Evolutionary conservation across 2,888 invertebrate genomes (phyloP), one percentile per base, ranked within the genome.

Genomic region (Hartigia nigra): DNA sequence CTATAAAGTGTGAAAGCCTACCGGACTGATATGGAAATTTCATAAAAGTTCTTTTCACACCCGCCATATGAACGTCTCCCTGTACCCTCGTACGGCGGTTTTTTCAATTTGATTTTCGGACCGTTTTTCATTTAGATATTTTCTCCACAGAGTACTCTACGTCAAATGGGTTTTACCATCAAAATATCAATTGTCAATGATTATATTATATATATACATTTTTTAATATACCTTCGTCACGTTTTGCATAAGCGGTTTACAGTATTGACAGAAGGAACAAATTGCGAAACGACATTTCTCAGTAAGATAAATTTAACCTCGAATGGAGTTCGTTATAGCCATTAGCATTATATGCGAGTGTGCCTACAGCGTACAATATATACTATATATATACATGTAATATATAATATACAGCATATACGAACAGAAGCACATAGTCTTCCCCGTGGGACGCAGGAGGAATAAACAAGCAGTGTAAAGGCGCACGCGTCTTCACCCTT

Each of bases 401-500:
- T 55, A 23, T 23, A 55, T 55, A 55, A 23, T 55, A 55, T 9
- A 55, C 55, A 55, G 23, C 23, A 23, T 55, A 23, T 55, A 9
- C 23, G 9, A 5, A 23, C 1, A 23, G 55, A 55, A 23, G 55
- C 23, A 55, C 12, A 31, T 14, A 31, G 69, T 31, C 70, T 74
- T 39, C n/a, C 77, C 74, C 77, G 77, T 70, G 77, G 77, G 77
- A 77, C 12, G 69, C 37, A n/a, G 23, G 31, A 72, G 31, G 31
- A 72, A 34, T 34, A 32, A 31, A 74, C 70, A 32, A 35, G 77
- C 12, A 35, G 74, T n/a, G 23, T 74, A 77, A 69, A 77, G 82
- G 81, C 81, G 84, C 87, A 87, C 88, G 88, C 86, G 88, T 87
- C 87, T 87, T 87, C 86, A 81, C 84, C 86, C 86, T 86, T 84